Conservation (phyloP, 2,797 vertebrate species). For the Rousettus madagascariensis region DNA sequence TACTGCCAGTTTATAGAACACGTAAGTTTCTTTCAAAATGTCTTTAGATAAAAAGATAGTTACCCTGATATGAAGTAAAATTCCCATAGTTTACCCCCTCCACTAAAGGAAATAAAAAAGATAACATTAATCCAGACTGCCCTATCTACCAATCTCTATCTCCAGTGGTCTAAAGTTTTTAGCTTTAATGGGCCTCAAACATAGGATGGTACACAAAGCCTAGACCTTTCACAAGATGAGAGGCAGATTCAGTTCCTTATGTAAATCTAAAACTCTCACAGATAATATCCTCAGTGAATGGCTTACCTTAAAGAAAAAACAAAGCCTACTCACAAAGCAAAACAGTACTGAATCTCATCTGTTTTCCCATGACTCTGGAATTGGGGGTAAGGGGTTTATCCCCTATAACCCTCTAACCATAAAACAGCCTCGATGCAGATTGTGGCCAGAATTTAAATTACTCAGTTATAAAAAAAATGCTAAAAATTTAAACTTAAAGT, state of each 20-base stretch:
- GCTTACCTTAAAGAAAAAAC: not conserved
- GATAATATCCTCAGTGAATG: not conserved
- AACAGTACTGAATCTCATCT: not conserved
- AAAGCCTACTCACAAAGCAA: not conserved
- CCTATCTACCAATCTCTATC: not conserved
- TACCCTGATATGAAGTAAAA: not conserved
- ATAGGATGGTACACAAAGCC: not conserved
- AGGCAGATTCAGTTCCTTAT: not conserved
- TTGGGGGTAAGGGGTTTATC: not conserved
- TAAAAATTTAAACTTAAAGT: not conserved
- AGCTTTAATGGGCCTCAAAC: not conserved
- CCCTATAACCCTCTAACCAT: not conserved
- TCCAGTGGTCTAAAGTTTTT: not conserved
- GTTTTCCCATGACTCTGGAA: not conserved
- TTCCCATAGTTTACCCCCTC: not conserved
- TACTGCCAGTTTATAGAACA: not conserved
- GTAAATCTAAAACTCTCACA: not conserved
- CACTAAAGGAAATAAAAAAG: not conserved
- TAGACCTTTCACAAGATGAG: not conserved
- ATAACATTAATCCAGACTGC: not conserved
- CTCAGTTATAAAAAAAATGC: not conserved
- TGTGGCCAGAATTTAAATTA: not conserved
- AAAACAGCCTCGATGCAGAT: not conserved
- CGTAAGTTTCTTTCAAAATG: not conserved
- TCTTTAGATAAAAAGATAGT: not conserved